These are phyloP conservation scores for Patella ulyssiponensis DNA, from an alignment of 2,888 invertebrate genomes.

Conservation along the genomic window DNA sequence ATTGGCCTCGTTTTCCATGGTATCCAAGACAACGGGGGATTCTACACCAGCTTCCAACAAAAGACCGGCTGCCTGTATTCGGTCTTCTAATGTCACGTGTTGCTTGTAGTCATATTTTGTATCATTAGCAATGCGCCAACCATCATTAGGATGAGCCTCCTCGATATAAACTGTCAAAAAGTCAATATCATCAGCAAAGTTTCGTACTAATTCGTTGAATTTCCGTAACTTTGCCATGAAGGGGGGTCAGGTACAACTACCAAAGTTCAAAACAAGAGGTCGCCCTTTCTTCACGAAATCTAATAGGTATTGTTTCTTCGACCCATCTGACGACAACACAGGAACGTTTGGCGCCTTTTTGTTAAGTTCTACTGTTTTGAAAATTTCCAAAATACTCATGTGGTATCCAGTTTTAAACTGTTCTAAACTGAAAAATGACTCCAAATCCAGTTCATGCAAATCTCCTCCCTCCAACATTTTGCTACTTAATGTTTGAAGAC, in stretches of 20 bases:
- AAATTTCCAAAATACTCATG: slow-evolving; percentile 26
- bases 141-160: slow-evolving; percentile 64
- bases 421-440: slow-evolving; percentile 15
- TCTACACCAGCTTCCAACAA: slow-evolving; percentile 31
- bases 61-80: slow-evolving; percentile 50
- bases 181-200: slow-evolving; percentile 52
- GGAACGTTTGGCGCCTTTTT: slow-evolving; percentile 41
- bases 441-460: slow-evolving; percentile 13
- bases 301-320: slow-evolving; percentile 26
- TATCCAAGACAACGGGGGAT: slow-evolving; percentile 54
- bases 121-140: slow-evolving; percentile 51
- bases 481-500: no score
- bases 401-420: slow-evolving; percentile 23
- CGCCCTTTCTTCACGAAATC: slow-evolving; percentile 46
- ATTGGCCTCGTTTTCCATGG: slow-evolving; percentile 52
- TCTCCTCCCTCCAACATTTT: background rate
- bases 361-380: slow-evolving; percentile 23
- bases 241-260: slow-evolving; percentile 67
- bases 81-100: slow-evolving; percentile 48
- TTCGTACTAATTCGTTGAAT: slow-evolving; percentile 52
- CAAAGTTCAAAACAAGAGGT: slow-evolving; percentile 63
- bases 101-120: slow-evolving; percentile 11
- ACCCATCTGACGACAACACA: slow-evolving; percentile 32
- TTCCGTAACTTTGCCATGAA: slow-evolving; percentile 58
- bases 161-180: slow-evolving; percentile 63